phyloP scores from a whole-genome alignment of 2,888 invertebrate genomes.

The Biston betularia region DNA sequence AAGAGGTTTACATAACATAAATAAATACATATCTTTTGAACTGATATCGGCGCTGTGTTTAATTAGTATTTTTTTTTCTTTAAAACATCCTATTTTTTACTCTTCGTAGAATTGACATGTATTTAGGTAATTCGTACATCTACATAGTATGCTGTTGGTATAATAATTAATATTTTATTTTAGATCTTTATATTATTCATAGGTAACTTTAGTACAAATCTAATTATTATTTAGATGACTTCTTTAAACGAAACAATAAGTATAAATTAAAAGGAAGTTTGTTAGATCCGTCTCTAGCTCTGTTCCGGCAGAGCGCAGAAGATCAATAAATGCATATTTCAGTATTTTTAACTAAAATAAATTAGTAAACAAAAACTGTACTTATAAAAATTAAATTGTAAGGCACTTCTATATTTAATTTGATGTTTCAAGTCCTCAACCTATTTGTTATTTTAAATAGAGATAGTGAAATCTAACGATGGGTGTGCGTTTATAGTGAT shows the following conservation, averaged over 20 bases:
- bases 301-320: slow-evolving; percentile 65
- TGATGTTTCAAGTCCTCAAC: slow-evolving; percentile 66
- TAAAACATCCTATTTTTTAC: slow-evolving; percentile 52
- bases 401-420: slow-evolving; percentile 84
- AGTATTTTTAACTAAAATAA: slow-evolving; percentile 68
- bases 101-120: slow-evolving; percentile 74
- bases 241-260: slow-evolving; percentile 49
- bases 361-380: slow-evolving; percentile 63
- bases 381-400: slow-evolving; percentile 80
- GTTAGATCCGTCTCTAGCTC: slow-evolving; percentile 60
- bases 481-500: slow-evolving; percentile 44
- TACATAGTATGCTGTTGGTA: slow-evolving; percentile 20
- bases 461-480: slow-evolving; percentile 63
- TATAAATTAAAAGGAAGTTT: slow-evolving; percentile 53
- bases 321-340: slow-evolving; percentile 80
- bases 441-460: slow-evolving; percentile 61
- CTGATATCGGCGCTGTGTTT: slow-evolving; percentile 42
- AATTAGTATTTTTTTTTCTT: slow-evolving; percentile 36
- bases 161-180: slow-evolving; percentile 23
- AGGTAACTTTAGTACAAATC: slow-evolving; percentile 27
- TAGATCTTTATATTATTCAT: slow-evolving; percentile 19
- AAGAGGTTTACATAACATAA: slow-evolving; percentile 21
- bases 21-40: slow-evolving; percentile 18
- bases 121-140: slow-evolving; percentile 45
- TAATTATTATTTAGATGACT: slow-evolving; percentile 23